Base-by-base conservation (phyloP, 2,888 invertebrate genomes). In the Euspilapteryx auroguttella region DNA sequence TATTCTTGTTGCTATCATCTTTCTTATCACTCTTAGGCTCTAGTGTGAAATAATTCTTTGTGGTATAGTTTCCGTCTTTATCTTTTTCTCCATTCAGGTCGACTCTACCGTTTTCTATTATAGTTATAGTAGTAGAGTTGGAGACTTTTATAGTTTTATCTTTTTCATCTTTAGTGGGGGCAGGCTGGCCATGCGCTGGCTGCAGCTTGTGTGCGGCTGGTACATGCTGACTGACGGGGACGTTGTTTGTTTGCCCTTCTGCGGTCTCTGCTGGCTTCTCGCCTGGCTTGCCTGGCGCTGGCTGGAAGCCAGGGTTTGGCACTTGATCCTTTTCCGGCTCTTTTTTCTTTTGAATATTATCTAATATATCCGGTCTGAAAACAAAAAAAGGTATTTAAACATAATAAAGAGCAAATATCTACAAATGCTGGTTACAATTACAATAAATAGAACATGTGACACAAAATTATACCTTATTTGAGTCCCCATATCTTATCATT, bases 341-440 rank as follows among this genome's bases (percentile, higher is more conserved):
- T 36, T 71, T 73, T 40, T 69, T 78, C 49, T 81, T 80, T 40
- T 80, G 79, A 32, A 79, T 56, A 44, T 61, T 80, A 47, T 82
- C 80, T 69, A 80, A 62, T 45, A 80, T 78, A 50, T 82, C 81
- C 49, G 82, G 79, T 73, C 82, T 82, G 66, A 5, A 76, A 79
- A 36, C 25, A 45, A 36, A 32, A 24, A 29, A 22, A 23, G 17
- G 23, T 12, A 14, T 27, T 27, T 21, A 14, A 10, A 12, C 10
- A 12, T 21, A n/a, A n/a, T n/a, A n/a, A n/a, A n/a, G n/a, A n/a
- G n/a, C n/a, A n/a, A n/a, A n/a, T n/a, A n/a, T n/a, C n/a, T n/a
- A n/a, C n/a, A n/a, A n/a, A n/a, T n/a, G n/a, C n/a, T n/a, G n/a
- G n/a, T n/a, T n/a, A n/a, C n/a, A n/a, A n/a, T n/a, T n/a, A n/a